Base-by-base conservation (phyloP, 1,140 invertebrate genomes). In the Bombyx mandarina region DNA sequence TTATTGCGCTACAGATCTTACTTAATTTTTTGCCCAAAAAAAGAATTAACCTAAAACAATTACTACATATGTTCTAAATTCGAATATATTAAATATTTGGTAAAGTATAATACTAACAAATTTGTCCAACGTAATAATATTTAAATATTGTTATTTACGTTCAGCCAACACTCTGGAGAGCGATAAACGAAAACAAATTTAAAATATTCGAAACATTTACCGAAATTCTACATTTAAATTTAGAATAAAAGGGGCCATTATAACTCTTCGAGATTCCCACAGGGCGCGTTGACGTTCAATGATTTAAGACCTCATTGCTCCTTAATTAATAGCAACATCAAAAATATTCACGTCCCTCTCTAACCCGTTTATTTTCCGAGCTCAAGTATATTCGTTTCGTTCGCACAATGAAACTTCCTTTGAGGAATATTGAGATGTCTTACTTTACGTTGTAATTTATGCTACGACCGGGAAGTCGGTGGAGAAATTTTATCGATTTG, bases 141-240 rank as follows among this genome's bases (percentile, higher is more conserved):
- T 51, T 35, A 7, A 26, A 50, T 54, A 18, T 45, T 46, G 2
- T 45, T 45, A 18, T 54, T 54, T 54, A 12, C 18, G 45, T 45
- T 54, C 45, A 54, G n/a, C 43, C 10, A 54, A 54, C 52, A 62
- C 77, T 63, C 76, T 44, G 63, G 77, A 72, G 77, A 76, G 62
- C 74, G 69, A 76, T 80, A 75, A 66, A 63, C 63, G 60, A 49
- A 51, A 54, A 55, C 52, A 45, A 53, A 64, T 77, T 76, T 71
- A 76, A 83, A 78, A 75, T 73, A 84, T 84, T 81, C 75, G 67
- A 69, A 77, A 69, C 75, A 67, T 75, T 79, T 73, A 82, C 77
- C 26, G 75, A 80, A 80, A 83, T 79, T 78, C 77, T 84, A 84
- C 82, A 82, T 84, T 81, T 82, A 86, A 86, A 84, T 82, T 83